Evolutionary conservation across 1,140 invertebrate genomes (phyloP), one percentile per base, ranked within the genome.

Genomic region (Leucophenga varia): DNA sequence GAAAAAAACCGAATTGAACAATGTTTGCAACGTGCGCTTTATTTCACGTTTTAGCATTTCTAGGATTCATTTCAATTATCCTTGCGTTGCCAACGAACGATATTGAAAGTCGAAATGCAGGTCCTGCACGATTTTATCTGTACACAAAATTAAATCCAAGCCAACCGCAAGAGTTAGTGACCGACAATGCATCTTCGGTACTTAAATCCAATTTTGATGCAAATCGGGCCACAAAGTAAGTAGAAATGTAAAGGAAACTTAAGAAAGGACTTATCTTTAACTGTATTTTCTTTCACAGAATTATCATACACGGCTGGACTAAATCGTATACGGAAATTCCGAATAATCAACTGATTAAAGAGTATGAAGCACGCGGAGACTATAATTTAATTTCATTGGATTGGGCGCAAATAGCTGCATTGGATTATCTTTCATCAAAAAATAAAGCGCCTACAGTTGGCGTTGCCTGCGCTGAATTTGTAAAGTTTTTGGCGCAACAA

Each of bases 311-410:
- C 30, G 57, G 57, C 16, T 59, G 54, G 54, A 41, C 19, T 3
- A 44, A 30, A 2, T 47, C 50, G 2, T 48, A 52, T 41, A 22
- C 16, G 19, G 21, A 40, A 3, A 40, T 28, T 18, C 48, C 51
- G 4, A 57, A 54, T 34, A n/a, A 12, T 6, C n/a, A 41, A 18
- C 16, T 59, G 10, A 32, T 76, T 43, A 73, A 78, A 47, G 46
- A 61, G 2, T 79, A 76, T 51, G 54, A 78, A 1, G 55, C 51
- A 0, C 59, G 58, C 1, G 63, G 57, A 3, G 69, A 80, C 32
- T 57, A 78, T 38, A 81, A 81, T 45, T 76, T 81, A 20, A 77
- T 81, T 22, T 77, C 79, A 0, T 63, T 81, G 7, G 79, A 81
- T 49, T 81, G 79, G 79, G 69, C 74, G 2, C 61, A 58, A 8